Evolutionary conservation across 2,797 vertebrate genomes (phyloP), one percentile per base, ranked within the genome.

Genomic region (Nyctibius grandis): DNA sequence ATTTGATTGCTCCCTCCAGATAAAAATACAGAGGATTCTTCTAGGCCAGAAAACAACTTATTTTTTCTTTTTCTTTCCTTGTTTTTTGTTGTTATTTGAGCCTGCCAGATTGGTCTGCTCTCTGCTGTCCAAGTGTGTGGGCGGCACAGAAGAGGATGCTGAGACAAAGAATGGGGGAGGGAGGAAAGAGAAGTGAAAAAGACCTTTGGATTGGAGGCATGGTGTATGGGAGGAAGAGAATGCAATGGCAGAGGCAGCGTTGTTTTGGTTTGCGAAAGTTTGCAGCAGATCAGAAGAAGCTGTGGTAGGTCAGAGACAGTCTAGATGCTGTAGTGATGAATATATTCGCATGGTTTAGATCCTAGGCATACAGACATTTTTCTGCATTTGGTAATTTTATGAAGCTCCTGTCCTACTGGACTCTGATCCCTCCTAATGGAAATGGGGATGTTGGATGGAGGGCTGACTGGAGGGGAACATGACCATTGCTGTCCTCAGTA

Each of bases 221-320:
- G 75, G 83, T 44, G 53, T 60, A 94, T 42, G 88, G 69, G 85
- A 83, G 63, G 69, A 94, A 89, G 91, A 80, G 78, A 83, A 60
- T 4, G 6, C 63, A 34, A 61, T 59, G 94, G 88, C 95, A 93
- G 63, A 60, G 65, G 21, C 83, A 77, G 79, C 0, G 42, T 56
- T 89, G 91, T 92, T 95, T 75, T 88, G 78, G 86, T 88, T 83
- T 92, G 90, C 0, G 0, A 53, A 85, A 77, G 61, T 72, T 85
- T 87, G 76, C 16, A 25, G 88, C 77, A n/a, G 76, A 91, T 93
- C 84, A 51, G 86, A 87, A 88, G 91, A 75, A 89, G 70, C 95
- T 96, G 95, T 75, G 95, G 94, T 92, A 92, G 95, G 95, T 95
- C 88, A 96, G 92, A 93, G 93, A 93, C 91, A 89, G 95, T 95